Evolutionary conservation across 1,140 invertebrate genomes (phyloP), one percentile per base, ranked within the genome.

Genomic region (Colletes gigas): DNA sequence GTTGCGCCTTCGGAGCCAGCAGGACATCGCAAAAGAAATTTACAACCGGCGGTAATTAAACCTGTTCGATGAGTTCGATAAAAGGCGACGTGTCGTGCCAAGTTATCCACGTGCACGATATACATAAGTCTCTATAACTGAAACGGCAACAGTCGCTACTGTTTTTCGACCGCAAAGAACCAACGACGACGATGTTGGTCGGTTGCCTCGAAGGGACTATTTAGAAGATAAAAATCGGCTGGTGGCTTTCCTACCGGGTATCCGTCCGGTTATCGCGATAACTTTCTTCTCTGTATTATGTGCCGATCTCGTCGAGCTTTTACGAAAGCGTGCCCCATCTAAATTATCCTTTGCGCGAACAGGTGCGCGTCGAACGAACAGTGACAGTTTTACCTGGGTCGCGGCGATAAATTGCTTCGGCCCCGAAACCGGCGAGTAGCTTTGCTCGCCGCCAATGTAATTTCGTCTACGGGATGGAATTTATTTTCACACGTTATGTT

Each of bases 201-300:
- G 65, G 74, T 44, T 78, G 83, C 79, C 83, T 78, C 14, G 41
- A 21, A 82, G 83, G 79, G 73, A 68, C 79, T 74, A 78, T 82
- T 84, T 82, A 69, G 79, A 66, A 82, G 78, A 70, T 75, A 81
- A 70, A 63, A 63, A 76, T 69, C 73, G 54, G 60, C 47, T 59
- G 52, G 17, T 59, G 77, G 19, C 15, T 60, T 44, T 50, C 30
- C 57, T 47, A 54, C 17, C 39, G 74, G 62, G 30, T 55, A 71
- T 80, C 82, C 54, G 50, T 1, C 3, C n/a, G 7, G 75, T 66
- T 77, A 84, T 84, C 83, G 83, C 79, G 83, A 84, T 82, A 82
- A 82, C 62, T 73, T 55, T 72, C 67, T 57, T 78, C 19, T 17
- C 52, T 30, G 54, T 15, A 44, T 55, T 52, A 63, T 57, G 21